phyloP scores from a whole-genome alignment of 2,113 vertebrate genomes.

The Lagopus muta region DNA sequence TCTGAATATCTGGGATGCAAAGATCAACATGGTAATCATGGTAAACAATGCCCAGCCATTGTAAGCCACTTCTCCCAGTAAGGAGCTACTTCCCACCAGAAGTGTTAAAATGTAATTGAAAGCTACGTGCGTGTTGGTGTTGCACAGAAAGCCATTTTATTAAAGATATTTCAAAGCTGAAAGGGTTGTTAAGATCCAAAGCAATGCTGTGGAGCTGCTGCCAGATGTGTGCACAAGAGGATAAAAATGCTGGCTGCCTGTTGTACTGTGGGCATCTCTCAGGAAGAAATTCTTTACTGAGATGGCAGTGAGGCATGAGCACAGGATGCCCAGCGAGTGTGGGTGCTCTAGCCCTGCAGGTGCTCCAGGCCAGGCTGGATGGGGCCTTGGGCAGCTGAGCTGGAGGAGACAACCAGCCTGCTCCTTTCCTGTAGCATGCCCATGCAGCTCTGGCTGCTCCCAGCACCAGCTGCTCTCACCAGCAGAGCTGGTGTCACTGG shows the following conservation, averaged over 20 bases:
- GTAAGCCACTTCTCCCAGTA: background rate
- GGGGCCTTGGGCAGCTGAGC: too few relatives aligned
- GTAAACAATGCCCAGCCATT: background rate
- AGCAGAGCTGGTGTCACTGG: background rate
- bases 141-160: background rate
- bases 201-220: background rate
- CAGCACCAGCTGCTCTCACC: background rate
- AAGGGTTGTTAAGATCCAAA: background rate
- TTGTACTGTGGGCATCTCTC: fast-evolving
- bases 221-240: fast-evolving
- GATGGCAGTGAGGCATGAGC: too few relatives aligned
- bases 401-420: background rate
- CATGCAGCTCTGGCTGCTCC: background rate
- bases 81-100: slow-evolving; percentile 25
- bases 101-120: slow-evolving; percentile 37
- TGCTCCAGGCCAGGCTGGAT: too few relatives aligned
- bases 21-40: background rate
- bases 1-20: background rate
- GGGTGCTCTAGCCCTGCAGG: too few relatives aligned
- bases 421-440: background rate
- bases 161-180: background rate
- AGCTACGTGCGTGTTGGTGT: background rate
- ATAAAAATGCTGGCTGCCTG: fast-evolving
- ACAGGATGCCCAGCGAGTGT: too few relatives aligned
- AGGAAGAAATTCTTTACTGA: background rate